phyloP scores from a whole-genome alignment of 1,140 invertebrate genomes.

The Zelostemma sp. region DNA sequence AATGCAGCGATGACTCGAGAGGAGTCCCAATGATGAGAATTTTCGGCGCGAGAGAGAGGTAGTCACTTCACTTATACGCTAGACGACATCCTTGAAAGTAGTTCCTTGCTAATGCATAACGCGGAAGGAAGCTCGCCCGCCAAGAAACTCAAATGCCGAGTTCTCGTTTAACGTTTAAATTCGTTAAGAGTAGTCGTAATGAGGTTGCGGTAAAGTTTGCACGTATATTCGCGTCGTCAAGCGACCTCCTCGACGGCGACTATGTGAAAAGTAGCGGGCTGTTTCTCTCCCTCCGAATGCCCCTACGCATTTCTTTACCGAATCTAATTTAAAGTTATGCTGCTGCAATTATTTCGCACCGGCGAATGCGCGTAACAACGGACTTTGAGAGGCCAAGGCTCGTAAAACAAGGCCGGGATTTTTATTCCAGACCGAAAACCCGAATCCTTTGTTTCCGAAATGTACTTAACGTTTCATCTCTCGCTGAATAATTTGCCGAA shows the following conservation, averaged over 20 bases:
- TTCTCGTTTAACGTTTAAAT: conserved; percentile 61
- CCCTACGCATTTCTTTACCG: conserved; percentile 32
- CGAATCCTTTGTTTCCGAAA: too few relatives aligned
- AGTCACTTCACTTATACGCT: conserved; percentile 36
- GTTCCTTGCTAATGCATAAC: conserved; percentile 39
- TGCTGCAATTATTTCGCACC: conserved; percentile 26
- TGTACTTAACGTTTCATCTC: too few relatives aligned
- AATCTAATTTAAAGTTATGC: conserved; percentile 46
- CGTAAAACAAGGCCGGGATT: neutral
- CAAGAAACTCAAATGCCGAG: conserved; percentile 62
- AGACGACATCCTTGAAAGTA: conserved; percentile 44
- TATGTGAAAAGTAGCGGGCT: conserved; percentile 16
- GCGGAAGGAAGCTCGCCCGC: conserved; percentile 32
- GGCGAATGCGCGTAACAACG: conserved; percentile 5
- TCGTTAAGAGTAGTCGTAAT: conserved; percentile 64
- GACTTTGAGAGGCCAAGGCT: neutral
- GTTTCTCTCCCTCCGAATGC: conserved; percentile 24
- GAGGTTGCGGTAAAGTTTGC: conserved; percentile 61
- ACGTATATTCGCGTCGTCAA: conserved; percentile 33
- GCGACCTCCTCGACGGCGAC: conserved; percentile 27
- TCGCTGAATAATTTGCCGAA: too few relatives aligned
- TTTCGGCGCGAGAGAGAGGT: conserved; percentile 20
- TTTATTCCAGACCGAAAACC: too few relatives aligned
- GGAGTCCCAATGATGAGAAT: conserved; percentile 34
- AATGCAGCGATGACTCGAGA: conserved; percentile 38